Conservation (phyloP, 2,888 invertebrate species). For the Pantelozetes paolii region DNA sequence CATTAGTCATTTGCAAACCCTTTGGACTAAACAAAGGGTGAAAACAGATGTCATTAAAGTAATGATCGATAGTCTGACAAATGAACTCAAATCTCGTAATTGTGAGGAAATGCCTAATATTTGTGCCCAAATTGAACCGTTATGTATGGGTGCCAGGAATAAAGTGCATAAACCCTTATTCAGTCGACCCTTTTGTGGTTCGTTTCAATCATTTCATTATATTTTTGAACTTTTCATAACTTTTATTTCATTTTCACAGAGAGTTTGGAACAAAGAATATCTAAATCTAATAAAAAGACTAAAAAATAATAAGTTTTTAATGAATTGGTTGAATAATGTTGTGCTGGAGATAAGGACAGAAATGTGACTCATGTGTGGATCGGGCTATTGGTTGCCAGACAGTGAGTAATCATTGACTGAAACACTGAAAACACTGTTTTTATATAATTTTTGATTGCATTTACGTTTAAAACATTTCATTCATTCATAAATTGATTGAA, state of each 20-base stretch:
- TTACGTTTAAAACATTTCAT: no score
- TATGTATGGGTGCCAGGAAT: constrained; percentile 65
- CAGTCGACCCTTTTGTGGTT: constrained; percentile 72
- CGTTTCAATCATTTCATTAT: constrained; percentile 52
- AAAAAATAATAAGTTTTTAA: background rate
- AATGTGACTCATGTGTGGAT: no score
- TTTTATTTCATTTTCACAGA: constrained; percentile 59
- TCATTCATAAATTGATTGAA: no score
- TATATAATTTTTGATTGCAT: no score
- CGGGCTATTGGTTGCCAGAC: no score
- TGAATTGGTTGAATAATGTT: no score
- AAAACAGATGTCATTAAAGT: constrained; percentile 53
- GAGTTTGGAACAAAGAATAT: constrained; percentile 72
- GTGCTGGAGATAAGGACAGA: no score
- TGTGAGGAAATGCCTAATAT: constrained; percentile 49
- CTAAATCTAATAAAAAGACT: constrained; percentile 12
- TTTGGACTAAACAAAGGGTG: constrained; percentile 68
- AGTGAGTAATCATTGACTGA: no score
- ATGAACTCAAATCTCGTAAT: constrained; percentile 8
- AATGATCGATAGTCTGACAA: constrained; percentile 31
- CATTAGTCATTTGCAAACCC: constrained; percentile 64
- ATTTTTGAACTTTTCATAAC: background rate
- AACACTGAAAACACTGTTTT: no score
- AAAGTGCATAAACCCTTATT: constrained; percentile 69
- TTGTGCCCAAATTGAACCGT: constrained; percentile 58